Evolutionary conservation across 2,113 vertebrate genomes (phyloP), one percentile per base, ranked within the genome.

Genomic region (Siniperca chuatsi): DNA sequence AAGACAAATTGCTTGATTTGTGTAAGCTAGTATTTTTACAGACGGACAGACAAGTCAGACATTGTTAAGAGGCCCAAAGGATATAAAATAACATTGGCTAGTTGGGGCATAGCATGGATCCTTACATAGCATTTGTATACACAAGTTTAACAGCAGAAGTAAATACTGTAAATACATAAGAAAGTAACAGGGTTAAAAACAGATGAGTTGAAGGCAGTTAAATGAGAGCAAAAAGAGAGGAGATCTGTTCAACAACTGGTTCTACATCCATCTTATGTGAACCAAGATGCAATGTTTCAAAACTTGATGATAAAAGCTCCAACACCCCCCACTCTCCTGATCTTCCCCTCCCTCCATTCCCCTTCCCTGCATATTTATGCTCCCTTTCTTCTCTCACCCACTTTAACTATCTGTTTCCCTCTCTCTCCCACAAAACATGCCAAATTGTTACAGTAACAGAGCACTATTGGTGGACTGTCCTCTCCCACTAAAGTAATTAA

Each of bases 231-330:
- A 15, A 11, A 42, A 37, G 15, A 8, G 4, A 66, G 8, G 6
- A 23, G 46, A 81, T 66, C n/a, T 54, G 37, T 79, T 80, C 1
- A 70, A 76, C 77, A 75, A 61, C 67, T 89, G 84, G 68, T 65
- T 81, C 48, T 13, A 35, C 8, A 15, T 70, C 52, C 61, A 46
- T 62, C 16, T 60, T 33, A 33, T 81, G 75, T 86, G 91, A 91
- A 87, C 70, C 77, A 72, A 89, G 71, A 86, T 68, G 75, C 4
- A 57, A 42, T 79, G 81, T 91, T 89, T 91, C 25, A 79, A 81
- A 84, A 74, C 74, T 61, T 58, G 69, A 57, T 40, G 70, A 71
- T 69, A 81, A 87, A 86, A 68, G 74, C 68, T 64, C 25, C 42
- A 85, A 81, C 64, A 74, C 77, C 55, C 54, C 58, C 33, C 21